phyloP scores from a whole-genome alignment of 2,113 vertebrate genomes.

The Erythrocercus mccallii region DNA sequence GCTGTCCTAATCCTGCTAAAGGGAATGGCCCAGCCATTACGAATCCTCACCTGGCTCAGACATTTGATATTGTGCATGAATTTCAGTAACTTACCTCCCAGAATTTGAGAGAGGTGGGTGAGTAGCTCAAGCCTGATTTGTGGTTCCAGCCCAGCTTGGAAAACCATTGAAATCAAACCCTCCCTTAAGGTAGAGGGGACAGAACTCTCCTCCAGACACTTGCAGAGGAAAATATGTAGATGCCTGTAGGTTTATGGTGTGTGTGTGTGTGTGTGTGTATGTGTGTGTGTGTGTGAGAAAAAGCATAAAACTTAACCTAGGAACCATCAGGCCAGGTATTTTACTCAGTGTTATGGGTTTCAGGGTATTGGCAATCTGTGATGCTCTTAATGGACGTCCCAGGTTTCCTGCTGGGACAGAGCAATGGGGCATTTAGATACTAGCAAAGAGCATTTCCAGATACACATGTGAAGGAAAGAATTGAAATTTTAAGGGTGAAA shows the following conservation, averaged over 20 bases:
- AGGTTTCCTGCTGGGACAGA: conserved; percentile 30
- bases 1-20: neutral
- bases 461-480: neutral
- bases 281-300: neutral
- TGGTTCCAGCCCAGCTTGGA: conserved; percentile 7
- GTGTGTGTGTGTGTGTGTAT: too few relatives aligned
- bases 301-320: neutral
- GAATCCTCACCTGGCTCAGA: neutral
- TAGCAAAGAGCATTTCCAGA: conserved; percentile 39
- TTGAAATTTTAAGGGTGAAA: neutral
- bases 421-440: neutral
- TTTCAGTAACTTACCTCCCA: neutral
- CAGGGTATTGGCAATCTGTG: neutral
- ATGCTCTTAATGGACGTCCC: neutral
- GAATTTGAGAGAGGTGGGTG: neutral
- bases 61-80: neutral
- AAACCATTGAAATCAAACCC: conserved; percentile 25
- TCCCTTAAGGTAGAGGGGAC: neutral
- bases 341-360: neutral
- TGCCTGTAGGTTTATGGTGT: neutral
- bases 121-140: neutral
- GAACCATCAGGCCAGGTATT: neutral
- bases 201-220: neutral
- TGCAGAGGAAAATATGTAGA: neutral
- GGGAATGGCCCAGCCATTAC: neutral